Evolutionary conservation across 2,797 vertebrate genomes (phyloP), one percentile per base, ranked within the genome.

Genomic region (Thunnus albacares): DNA sequence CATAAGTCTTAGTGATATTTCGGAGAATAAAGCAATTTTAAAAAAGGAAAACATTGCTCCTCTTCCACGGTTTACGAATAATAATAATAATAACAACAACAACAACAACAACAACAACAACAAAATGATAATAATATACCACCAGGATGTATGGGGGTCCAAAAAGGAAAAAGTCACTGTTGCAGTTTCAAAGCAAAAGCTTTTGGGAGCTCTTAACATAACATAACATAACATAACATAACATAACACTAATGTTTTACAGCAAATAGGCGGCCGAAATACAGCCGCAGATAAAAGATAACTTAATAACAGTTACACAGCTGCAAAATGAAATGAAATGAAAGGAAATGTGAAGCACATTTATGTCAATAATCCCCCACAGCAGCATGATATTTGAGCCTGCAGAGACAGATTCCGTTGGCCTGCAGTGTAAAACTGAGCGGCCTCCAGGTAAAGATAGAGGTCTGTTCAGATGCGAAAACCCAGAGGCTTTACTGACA

Each of bases 371-470:
- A 43, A 43, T 38, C 13, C 35, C 8, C n/a, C 12, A 17, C 4
- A 17, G 14, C 3, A 6, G 7, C 6, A 14, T 7, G 14, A 49
- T 56, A 47, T 26, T 2, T 45, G 33, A 47, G 68, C 26, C 12
- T 47, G 41, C 5, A 3, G 38, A 69, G 52, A n/a, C 12, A 18
- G 35, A 53, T 56, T 52, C 33, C 55, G 57, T 47, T 51, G 75
- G 47, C 62, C 65, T 55, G 2, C 41, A 43, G 41, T 43, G 13
- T 33, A 24, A 22, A 18, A 15, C 6, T 49, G 30, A 33, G 78
- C 10, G 73, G 80, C 75, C 82, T 81, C 30, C 76, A 79, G 35
- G 56, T 63, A 11, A 30, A 59, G 15, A 62, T 41, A 17, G 7
- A 77, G 28, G 20, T 61, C 20, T 72, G 41, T 41, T 55, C 33